Base-by-base conservation (phyloP, 2,797 vertebrate species). In the Cossypha caffra region DNA sequence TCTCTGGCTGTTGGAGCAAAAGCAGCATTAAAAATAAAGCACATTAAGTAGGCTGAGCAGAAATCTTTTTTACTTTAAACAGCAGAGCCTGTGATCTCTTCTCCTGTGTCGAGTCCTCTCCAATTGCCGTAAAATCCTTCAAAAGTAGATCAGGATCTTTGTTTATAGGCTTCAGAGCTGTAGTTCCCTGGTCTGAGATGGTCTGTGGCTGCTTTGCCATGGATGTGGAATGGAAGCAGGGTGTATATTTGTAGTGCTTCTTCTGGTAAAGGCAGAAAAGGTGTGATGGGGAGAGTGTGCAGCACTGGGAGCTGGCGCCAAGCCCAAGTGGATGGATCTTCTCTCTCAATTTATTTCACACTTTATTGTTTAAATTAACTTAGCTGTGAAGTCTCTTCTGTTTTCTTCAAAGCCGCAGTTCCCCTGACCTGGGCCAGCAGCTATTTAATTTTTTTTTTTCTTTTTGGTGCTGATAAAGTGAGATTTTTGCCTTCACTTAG, bases 11-110 rank as follows among this genome's bases (percentile, higher is more conserved):
- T 86, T 33, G 42, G 31, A 84, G 69, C 54, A 90, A 88, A 88
- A 95, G 76, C 76, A 42, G 85, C 63, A 88, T 95, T 94, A 93
- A 78, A 94, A 93, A 52, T 81, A 58, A 93, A 95, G 83, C 83
- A 24, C 1, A 1, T 62, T 86, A 93, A 93, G 85, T 76, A 94
- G 73, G 55, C 86, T 88, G 90, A 88, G 76, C 40, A 88, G 83
- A 94, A 93, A 45, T 84, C 31, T 81, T 86, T 74, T n/a, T 58
- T 33, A 17, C 51, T 86, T 77, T 31, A 33, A 47, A 5, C 76
- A 58, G 54, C 62, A 78, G 61, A 80, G 76, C 29, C 38, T 68
- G 7, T 61, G 58, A 54, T 17, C 23, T 55, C 64, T 35, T 50
- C 29, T 88, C 13, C 31, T 66, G 4, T 23, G 6, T 17, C 9